phyloP scores from a whole-genome alignment of 2,113 vertebrate genomes.

The Electrona antarctica region DNA sequence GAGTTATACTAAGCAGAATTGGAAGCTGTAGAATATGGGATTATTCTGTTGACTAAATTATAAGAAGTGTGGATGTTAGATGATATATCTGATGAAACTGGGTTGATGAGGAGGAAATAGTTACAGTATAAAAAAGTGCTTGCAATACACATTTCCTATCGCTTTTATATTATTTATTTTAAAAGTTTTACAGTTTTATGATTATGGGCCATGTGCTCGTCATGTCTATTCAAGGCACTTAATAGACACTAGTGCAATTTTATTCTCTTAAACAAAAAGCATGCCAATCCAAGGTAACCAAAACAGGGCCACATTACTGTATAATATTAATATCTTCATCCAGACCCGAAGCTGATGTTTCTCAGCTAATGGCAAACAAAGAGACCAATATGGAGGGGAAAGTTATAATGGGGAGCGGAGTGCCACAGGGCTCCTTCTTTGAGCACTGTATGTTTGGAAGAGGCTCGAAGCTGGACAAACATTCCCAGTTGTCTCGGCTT shows the following conservation, averaged over 20 bases:
- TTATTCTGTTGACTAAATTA: neutral
- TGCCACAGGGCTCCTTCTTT: neutral
- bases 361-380: constrained; percentile 20
- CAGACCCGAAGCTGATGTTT: neutral
- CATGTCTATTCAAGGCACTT: neutral
- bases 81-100: neutral
- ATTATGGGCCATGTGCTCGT: neutral
- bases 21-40: neutral
- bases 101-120: neutral
- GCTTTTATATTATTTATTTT: neutral
- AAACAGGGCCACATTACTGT: neutral
- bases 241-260: neutral
- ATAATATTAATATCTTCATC: neutral
- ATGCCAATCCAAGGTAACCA: neutral
- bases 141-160: neutral
- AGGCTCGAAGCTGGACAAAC: constrained; percentile 76
- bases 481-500: constrained; percentile 81
- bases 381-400: neutral
- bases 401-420: neutral
- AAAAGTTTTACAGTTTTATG: neutral
- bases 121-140: neutral
- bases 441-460: constrained; percentile 40
- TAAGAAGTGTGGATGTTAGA: neutral
- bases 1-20: neutral
- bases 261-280: neutral